Percentiles rank a stretch among this genome's conserved stretches.
These are phyloP conservation scores for Apostichopus japonicus DNA, from an alignment of 35 echinoderm and acorn worm species.

Conservation along the genomic window DNA sequence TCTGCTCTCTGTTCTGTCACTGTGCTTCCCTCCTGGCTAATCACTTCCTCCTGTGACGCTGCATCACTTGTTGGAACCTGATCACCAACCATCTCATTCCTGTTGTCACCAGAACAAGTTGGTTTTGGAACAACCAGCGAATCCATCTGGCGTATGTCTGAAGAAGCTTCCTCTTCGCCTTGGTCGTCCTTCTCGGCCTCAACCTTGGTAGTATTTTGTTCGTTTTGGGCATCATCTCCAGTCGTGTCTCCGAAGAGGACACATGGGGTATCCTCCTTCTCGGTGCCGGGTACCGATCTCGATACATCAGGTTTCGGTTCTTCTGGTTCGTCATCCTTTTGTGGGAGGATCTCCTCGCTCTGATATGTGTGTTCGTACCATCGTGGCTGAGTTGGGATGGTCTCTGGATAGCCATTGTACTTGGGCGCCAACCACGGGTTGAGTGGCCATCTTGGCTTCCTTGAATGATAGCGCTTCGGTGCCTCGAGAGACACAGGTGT, in stretches of 20 bases:
- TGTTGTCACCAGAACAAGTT: background rate
- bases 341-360: background rate
- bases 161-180: background rate
- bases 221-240: background rate
- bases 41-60: background rate
- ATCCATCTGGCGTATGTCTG: background rate
- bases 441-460: background rate
- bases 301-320: background rate
- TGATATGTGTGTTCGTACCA: background rate
- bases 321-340: background rate
- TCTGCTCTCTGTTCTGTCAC: background rate
- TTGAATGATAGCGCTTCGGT: background rate
- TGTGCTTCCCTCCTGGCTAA: background rate
- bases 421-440: background rate
- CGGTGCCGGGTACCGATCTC: too few relatives aligned
- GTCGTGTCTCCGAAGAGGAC: background rate
- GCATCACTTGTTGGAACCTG: background rate
- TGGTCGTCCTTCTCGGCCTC: background rate
- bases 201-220: background rate
- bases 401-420: constrained; percentile 16
- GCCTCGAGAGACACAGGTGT: background rate
- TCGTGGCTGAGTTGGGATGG: background rate
- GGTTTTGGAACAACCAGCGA: background rate
- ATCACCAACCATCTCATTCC: background rate
- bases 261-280: too few relatives aligned